phyloP scores from a whole-genome alignment of 2,113 vertebrate species.

The Cyprinodon tularosa region DNA sequence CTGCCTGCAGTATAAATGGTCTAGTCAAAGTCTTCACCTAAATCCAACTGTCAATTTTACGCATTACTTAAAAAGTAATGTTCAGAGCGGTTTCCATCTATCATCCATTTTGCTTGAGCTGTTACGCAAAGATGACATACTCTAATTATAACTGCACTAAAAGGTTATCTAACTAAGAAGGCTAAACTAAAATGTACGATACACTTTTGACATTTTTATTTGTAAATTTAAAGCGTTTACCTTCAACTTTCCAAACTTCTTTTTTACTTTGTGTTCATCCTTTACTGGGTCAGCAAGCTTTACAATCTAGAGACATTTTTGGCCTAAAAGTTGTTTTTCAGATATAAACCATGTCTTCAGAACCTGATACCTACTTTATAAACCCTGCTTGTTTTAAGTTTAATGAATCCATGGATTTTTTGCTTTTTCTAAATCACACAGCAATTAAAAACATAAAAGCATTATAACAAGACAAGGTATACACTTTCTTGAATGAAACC shows the following conservation, averaged over 20 bases:
- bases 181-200: background rate
- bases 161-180: background rate
- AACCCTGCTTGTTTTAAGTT: background rate
- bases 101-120: no score
- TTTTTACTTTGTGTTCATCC: background rate
- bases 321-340: no score
- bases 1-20: no score
- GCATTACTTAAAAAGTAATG: no score
- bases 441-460: background rate
- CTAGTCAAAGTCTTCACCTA: background rate
- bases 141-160: background rate
- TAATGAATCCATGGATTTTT: background rate
- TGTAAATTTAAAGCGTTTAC: background rate
- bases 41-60: background rate
- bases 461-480: no score
- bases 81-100: no score
- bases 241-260: background rate
- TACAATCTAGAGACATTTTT: background rate
- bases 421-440: background rate
- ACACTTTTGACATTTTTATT: background rate
- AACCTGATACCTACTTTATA: no score
- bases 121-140: background rate
- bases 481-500: no score
- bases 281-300: background rate
- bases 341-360: no score